phyloP scores from a whole-genome alignment of 2,113 vertebrate genomes.

The Aplodontia rufa region DNA sequence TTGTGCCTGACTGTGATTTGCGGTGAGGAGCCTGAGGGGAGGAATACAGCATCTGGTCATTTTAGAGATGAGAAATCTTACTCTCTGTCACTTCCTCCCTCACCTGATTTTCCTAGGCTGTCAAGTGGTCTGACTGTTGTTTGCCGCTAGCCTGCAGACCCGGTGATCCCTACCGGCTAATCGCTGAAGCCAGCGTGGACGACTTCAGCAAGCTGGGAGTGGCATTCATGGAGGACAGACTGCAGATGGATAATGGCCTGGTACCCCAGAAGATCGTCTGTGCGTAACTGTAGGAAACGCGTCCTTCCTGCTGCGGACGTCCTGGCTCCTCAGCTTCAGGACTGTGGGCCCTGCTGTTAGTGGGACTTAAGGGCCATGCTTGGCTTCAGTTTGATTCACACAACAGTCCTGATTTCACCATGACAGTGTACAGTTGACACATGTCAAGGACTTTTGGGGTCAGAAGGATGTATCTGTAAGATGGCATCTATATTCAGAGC shows the following conservation, averaged over 20 bases:
- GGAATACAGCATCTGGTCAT: background rate
- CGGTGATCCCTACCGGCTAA: conserved; percentile 89
- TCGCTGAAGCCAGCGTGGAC: conserved; percentile 92
- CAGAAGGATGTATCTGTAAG: background rate
- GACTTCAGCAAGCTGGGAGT: conserved; percentile 94
- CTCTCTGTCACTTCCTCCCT: background rate
- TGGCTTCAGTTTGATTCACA: background rate
- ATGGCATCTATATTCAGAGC: background rate
- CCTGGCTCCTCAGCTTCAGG: background rate
- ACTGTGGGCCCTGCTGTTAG: rapidly evolving
- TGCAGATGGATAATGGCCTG: conserved; percentile 93
- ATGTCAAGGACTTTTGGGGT: background rate
- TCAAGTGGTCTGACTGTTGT: conserved; percentile 94
- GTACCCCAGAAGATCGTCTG: conserved; percentile 93
- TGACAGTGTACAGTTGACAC: background rate
- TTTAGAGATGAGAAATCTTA: background rate
- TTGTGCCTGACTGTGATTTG: background rate
- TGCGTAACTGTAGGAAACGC: conserved; percentile 81
- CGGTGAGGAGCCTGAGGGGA: background rate
- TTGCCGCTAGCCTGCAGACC: conserved; percentile 90
- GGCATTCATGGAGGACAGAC: conserved; percentile 95
- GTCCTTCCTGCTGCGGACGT: too few species aligned
- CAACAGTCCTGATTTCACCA: background rate
- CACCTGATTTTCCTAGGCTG: conserved; percentile 82
- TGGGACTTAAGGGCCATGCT: background rate